A percentile compares a stretch with the other conserved stretches of the same genome.
phyloP scores from a whole-genome alignment of 1,140 invertebrate genomes.

The Dendroctonus ponderosae region DNA sequence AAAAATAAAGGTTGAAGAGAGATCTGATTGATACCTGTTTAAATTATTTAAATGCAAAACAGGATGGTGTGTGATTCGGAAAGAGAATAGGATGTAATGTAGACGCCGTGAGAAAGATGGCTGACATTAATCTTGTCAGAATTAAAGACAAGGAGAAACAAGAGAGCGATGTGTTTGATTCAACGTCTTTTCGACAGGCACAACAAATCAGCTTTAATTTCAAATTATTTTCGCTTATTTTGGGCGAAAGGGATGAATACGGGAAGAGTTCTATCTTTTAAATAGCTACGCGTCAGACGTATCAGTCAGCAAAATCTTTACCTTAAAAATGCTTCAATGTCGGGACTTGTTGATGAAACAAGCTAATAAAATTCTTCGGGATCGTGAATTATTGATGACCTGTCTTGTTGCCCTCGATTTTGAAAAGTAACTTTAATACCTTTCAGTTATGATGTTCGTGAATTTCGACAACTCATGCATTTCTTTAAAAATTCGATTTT shows the following conservation, averaged over 20 bases:
- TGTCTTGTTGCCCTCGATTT: not conserved
- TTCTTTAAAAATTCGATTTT: too few species aligned
- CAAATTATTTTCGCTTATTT: conserved; percentile 29
- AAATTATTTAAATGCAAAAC: conserved; percentile 40
- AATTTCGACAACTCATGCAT: too few species aligned
- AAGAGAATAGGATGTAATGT: conserved; percentile 35
- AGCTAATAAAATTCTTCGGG: conserved; percentile 1
- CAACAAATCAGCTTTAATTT: conserved; percentile 36
- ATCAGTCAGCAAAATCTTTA: not conserved
- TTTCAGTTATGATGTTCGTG: not conserved
- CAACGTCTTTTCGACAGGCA: conserved; percentile 30
- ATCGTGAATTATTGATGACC: not conserved
- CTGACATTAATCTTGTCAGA: conserved; percentile 38
- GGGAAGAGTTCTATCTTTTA: conserved; percentile 8
- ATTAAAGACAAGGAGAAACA: conserved; percentile 34
- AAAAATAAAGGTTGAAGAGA: conserved; percentile 6
- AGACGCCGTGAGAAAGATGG: conserved; percentile 36
- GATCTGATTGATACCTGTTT: conserved; percentile 37
- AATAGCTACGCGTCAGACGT: conserved; percentile 4
- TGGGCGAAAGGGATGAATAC: conserved; percentile 1
- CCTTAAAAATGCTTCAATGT: conserved; percentile 1
- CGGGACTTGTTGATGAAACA: conserved; percentile 1
- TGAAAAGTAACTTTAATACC: too few species aligned
- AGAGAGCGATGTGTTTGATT: conserved; percentile 35
- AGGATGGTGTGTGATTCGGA: conserved; percentile 34